These are phyloP conservation scores for Drosophila varians DNA, from an alignment of 1,140 invertebrate species.

Conservation along the genomic window DNA sequence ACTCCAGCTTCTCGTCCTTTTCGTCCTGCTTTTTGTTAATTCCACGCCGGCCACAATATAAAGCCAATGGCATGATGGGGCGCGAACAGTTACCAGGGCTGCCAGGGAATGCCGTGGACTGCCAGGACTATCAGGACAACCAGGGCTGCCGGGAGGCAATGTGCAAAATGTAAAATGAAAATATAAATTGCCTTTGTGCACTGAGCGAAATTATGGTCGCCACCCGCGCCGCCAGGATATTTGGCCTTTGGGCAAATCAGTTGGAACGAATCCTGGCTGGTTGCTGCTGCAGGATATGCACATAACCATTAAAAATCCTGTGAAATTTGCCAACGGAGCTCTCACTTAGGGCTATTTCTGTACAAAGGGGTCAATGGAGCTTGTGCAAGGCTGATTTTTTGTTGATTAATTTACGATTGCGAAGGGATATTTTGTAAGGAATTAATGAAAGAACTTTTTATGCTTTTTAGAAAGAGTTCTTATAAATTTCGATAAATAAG, in stretches of 20 bases:
- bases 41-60: slow-evolving; percentile 62
- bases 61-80: slow-evolving; percentile 47
- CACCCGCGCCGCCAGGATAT: background rate
- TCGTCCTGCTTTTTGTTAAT: slow-evolving; percentile 56
- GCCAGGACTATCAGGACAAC: background rate
- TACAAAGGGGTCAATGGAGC: background rate
- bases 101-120: too few species aligned
- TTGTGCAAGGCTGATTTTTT: background rate
- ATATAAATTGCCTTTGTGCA: slow-evolving; percentile 74
- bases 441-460: background rate
- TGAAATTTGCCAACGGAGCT: background rate
- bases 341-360: background rate
- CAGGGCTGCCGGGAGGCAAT: slow-evolving; percentile 20
- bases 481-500: too few species aligned
- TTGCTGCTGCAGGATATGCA: background rate
- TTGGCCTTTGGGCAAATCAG: background rate
- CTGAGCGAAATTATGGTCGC: slow-evolving; percentile 34
- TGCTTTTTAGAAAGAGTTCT: too few species aligned
- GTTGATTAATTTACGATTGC: background rate
- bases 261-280: background rate
- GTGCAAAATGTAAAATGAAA: slow-evolving; percentile 68
- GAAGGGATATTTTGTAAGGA: background rate
- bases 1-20: slow-evolving; percentile 23
- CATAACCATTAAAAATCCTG: background rate
- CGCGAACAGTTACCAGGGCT: slow-evolving; percentile 14